Evolutionary conservation across 2,888 invertebrate genomes (phyloP).

Genomic region (Pristionchus maxplancki): DNA sequence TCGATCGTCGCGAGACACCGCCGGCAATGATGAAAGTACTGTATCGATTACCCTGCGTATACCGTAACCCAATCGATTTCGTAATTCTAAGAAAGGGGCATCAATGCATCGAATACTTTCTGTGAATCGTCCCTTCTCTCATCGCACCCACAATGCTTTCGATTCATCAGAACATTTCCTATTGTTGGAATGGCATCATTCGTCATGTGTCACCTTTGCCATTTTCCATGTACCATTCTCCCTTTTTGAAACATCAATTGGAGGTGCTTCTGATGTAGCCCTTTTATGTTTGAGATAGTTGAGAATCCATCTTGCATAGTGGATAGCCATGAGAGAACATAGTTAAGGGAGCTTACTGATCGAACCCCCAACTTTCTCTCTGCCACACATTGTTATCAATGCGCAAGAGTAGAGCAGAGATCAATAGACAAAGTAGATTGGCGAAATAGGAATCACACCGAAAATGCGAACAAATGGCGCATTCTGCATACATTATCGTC

Average conservation of each 20-base stretch:
- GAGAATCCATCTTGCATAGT: too few species aligned
- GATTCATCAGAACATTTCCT: not conserved
- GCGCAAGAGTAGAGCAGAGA: too few species aligned
- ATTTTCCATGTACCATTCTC: not conserved
- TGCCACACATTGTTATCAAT: too few species aligned
- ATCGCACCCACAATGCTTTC: not conserved
- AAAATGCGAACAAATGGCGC: too few species aligned
- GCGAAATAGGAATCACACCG: too few species aligned
- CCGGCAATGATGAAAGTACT: not conserved
- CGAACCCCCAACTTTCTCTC: too few species aligned
- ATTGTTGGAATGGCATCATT: not conserved
- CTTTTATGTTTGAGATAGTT: too few species aligned
- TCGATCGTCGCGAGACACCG: not conserved
- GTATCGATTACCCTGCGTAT: not conserved
- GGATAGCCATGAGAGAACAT: too few species aligned
- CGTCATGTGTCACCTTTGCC: not conserved
- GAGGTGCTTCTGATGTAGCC: too few species aligned
- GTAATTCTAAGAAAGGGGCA: not conserved
- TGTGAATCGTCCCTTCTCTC: not conserved
- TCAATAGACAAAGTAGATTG: too few species aligned
- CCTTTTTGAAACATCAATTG: not conserved
- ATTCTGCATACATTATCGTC: too few species aligned
- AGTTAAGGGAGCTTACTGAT: too few species aligned
- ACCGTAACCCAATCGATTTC: not conserved
- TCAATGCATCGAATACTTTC: not conserved